Evolutionary conservation across 2,888 invertebrate genomes (phyloP).

Genomic region (Heliconius hortense): DNA sequence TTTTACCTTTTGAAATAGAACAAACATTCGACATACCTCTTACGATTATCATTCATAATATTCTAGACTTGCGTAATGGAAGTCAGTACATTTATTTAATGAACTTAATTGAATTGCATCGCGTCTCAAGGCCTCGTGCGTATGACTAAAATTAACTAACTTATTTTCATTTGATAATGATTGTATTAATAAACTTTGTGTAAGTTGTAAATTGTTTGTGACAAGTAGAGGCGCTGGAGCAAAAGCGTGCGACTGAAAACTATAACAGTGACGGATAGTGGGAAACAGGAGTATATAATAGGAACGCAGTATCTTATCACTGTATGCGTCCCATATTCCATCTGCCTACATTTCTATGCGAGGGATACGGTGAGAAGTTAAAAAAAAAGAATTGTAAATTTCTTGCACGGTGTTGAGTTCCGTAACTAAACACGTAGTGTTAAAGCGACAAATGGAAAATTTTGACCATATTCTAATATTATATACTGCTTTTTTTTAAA

Average conservation of each 20-base stretch:
- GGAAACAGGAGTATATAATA: too few relatives aligned
- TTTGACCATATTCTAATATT: too few relatives aligned
- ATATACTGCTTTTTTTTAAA: too few relatives aligned
- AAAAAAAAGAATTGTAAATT: neutral
- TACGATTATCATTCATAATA: constrained; percentile 28
- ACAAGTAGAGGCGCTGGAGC: too few relatives aligned
- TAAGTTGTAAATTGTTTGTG: neutral
- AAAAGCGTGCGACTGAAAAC: too few relatives aligned
- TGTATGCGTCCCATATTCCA: too few relatives aligned
- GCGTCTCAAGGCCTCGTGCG: constrained; percentile 20
- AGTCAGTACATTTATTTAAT: constrained; percentile 38
- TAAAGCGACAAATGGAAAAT: neutral
- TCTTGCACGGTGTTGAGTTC: too few relatives aligned
- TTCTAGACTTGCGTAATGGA: constrained; percentile 32
- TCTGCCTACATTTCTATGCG: too few relatives aligned
- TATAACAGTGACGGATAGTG: too few relatives aligned
- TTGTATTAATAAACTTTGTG: constrained; percentile 1
- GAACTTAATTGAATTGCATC: constrained; percentile 39
- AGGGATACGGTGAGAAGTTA: too few relatives aligned
- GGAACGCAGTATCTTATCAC: too few relatives aligned
- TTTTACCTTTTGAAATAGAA: constrained; percentile 2
- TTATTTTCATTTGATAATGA: constrained; percentile 9
- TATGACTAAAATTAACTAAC: constrained; percentile 16
- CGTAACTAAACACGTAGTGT: neutral
- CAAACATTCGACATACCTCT: constrained; percentile 8